A percentile compares a stretch with the other conserved stretches of the same genome.
Conservation (phyloP, 2,113 vertebrate species). For the Tylochromis polylepis region DNA sequence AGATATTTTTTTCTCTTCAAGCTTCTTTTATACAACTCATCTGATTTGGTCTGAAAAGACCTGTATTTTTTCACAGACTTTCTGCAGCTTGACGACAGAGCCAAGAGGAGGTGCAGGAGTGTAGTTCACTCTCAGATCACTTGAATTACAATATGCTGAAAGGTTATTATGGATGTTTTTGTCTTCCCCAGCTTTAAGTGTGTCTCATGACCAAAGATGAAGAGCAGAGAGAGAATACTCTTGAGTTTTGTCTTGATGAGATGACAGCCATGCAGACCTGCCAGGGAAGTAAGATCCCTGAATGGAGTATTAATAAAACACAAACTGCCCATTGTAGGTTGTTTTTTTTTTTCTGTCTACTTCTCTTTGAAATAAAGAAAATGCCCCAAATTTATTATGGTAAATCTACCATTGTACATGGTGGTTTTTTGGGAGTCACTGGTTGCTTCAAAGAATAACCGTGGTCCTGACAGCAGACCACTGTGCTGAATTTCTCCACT, state of each 20-base stretch:
- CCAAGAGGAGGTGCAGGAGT: neutral
- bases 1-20: fast-evolving
- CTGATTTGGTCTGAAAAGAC: neutral
- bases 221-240: neutral
- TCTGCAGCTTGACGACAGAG: neutral
- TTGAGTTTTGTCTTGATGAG: neutral
- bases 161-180: neutral
- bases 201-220: neutral
- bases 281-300: neutral
- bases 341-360: neutral
- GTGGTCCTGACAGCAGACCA: neutral
- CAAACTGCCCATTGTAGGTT: neutral
- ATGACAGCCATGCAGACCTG: neutral
- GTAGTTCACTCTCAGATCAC: neutral
- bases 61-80: neutral
- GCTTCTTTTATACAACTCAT: neutral
- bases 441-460: neutral
- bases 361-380: neutral
- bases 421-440: neutral
- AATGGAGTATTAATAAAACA: neutral
- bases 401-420: fast-evolving
- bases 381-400: fast-evolving
- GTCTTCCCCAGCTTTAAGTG: neutral
- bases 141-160: neutral
- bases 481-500: neutral